Base-by-base conservation (phyloP, 2,797 vertebrate species). In the Balearica regulorum region DNA sequence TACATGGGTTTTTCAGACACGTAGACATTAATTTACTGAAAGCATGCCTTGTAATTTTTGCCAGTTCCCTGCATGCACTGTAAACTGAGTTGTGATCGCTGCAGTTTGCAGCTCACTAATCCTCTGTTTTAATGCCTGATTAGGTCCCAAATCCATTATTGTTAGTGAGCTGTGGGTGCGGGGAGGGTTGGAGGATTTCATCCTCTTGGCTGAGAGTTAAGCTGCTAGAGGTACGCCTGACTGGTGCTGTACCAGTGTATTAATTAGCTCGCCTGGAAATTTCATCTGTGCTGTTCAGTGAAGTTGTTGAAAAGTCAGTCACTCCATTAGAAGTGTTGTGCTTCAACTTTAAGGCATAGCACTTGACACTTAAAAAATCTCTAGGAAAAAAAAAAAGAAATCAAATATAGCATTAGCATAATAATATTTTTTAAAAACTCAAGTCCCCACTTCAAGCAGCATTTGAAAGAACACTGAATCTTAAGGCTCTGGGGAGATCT, bases 71-170 rank as follows among this genome's bases (percentile, higher is more conserved):
- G 79, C 82, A 49, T 4, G 51, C 69, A 64, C 89, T 72, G 79
- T 35, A 87, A 93, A 85, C 35, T 2, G 10, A 90, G 77, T 57
- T 0, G 0, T 0, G 25, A 93, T 83, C 2, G 0, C 82, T 68
- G 76, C 1, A 4, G 65, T 71, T 71, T 76, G 85, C 90, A 93
- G 91, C 77, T 94, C 80, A 10, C 80, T 96, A 93, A 95, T 95
- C 93, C 85, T 92, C 87, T 94, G 51, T 15, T 96, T 95, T 96
- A 96, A 96, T 93, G 94, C 89, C 96, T 93, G 95, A 96, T 96
- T 97, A 96, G 92, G 82, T 57, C 61, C 73, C 79, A 92, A 93
- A 94, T 95, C 96, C 84, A 53, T 94, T 89, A 89, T 82, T 93
- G 89, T 91, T 95, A 93, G 91, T 39, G 94, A 94, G 93, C 83